phyloP scores from a whole-genome alignment of 1,140 invertebrate genomes.

The Drosophila ercepeae region DNA sequence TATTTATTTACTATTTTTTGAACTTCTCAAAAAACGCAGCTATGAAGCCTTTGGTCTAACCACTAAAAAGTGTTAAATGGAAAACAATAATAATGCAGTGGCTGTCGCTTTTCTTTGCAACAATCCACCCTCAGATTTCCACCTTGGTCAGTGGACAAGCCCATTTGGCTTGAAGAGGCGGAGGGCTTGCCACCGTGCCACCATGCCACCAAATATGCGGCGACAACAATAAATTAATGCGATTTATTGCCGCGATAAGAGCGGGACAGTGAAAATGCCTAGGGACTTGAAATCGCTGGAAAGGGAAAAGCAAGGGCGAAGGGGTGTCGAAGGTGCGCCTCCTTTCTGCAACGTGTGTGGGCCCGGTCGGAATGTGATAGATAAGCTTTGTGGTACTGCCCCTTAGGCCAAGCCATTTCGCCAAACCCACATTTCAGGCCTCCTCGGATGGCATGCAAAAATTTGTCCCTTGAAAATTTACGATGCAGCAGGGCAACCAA shows the following conservation, averaged over 20 bases:
- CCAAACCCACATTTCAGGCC: conserved; percentile 9
- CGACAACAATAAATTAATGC: conserved; percentile 83
- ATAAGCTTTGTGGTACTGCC: conserved; percentile 41
- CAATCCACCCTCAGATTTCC: neutral
- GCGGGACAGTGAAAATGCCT: conserved; percentile 40
- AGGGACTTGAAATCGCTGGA: conserved; percentile 26
- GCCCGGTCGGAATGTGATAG: conserved; percentile 58
- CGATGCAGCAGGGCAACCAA: conserved; percentile 34
- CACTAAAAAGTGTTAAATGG: conserved; percentile 65
- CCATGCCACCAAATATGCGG: conserved; percentile 68
- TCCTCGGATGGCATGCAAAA: conserved; percentile 62
- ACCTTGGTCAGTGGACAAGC: conserved; percentile 45
- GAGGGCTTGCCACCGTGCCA: conserved; percentile 31
- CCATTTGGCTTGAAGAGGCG: conserved; percentile 37
- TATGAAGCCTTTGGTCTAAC: too few species aligned
- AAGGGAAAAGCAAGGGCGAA: neutral
- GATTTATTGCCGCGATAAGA: conserved; percentile 82
- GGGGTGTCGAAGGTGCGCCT: conserved; percentile 45
- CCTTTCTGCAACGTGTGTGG: conserved; percentile 52
- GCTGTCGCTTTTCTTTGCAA: neutral
- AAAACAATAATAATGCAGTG: conserved; percentile 72
- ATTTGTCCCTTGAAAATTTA: conserved; percentile 65
- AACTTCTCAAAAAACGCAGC: too few species aligned
- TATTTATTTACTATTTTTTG: too few species aligned
- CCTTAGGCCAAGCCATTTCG: neutral